Evolutionary conservation across 2,888 invertebrate genomes (phyloP).

Genomic region (Heterodera filipjevi): DNA sequence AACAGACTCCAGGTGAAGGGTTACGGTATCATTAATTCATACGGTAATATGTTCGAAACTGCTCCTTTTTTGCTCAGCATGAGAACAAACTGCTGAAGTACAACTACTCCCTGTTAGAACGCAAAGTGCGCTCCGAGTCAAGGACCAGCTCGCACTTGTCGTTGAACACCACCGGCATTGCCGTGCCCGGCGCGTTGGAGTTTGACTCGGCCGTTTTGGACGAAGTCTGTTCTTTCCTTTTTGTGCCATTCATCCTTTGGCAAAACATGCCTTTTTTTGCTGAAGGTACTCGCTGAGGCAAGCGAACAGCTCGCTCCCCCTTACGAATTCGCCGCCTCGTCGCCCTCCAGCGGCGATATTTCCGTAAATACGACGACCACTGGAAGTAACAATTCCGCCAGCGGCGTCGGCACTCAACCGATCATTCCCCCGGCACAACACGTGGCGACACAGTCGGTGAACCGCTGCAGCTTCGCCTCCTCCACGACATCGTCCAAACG

Average conservation of each 20-base stretch:
- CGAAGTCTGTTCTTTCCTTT: not conserved
- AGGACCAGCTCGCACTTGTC: slow-evolving; percentile 58
- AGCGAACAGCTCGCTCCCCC: slow-evolving; percentile 16
- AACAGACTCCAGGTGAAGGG: slow-evolving; percentile 84
- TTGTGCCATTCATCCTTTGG: no score
- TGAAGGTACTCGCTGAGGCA: slow-evolving; percentile 20
- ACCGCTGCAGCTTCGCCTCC: slow-evolving; percentile 18
- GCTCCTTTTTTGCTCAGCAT: slow-evolving; percentile 72
- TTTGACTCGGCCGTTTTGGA: slow-evolving; percentile 17
- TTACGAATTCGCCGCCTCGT: slow-evolving; percentile 27
- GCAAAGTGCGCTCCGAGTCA: slow-evolving; percentile 71
- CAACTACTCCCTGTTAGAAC: slow-evolving; percentile 90
- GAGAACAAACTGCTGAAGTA: slow-evolving; percentile 95
- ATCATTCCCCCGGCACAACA: not conserved
- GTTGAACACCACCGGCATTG: slow-evolving; percentile 43
- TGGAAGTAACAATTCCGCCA: slow-evolving; percentile 13
- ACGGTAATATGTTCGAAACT: not conserved
- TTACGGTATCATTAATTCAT: not conserved
- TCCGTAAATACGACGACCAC: slow-evolving; percentile 29
- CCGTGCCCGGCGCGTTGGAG: not conserved
- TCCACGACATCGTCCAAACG: slow-evolving; percentile 38
- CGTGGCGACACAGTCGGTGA: not conserved
- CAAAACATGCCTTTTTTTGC: not conserved
- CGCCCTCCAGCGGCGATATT: slow-evolving; percentile 30
- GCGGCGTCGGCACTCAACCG: not conserved